Evolutionary conservation across 2,888 invertebrate genomes (phyloP).

Genomic region (Sicus ferrugineus): DNA sequence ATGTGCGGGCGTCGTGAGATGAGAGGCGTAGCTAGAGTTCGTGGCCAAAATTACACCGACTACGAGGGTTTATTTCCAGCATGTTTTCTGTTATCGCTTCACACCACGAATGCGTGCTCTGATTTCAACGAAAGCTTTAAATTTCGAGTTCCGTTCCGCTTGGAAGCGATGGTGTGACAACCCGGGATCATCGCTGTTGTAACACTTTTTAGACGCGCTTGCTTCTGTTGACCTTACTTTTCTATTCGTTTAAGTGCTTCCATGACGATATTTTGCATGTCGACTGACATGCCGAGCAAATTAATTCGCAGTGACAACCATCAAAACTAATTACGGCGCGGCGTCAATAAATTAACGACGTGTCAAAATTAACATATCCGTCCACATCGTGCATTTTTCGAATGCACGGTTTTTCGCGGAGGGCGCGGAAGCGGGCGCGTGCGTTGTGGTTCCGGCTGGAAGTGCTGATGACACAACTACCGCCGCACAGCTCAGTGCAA

Average conservation of each 20-base stretch:
- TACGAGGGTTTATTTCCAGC: no score
- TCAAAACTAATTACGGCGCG: conserved; percentile 61
- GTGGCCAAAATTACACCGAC: no score
- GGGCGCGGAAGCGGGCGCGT: neutral
- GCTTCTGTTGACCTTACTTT: neutral
- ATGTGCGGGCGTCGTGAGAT: no score
- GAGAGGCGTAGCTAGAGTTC: no score
- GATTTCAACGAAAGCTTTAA: no score
- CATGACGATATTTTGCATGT: neutral
- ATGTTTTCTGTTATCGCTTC: no score
- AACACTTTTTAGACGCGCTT: neutral
- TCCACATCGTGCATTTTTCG: conserved; percentile 49
- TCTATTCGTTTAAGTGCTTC: conserved; percentile 1
- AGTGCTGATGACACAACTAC: neutral
- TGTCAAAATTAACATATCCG: conserved; percentile 63
- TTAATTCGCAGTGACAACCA: conserved; percentile 62
- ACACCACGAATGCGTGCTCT: no score
- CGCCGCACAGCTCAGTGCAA: conserved; percentile 25
- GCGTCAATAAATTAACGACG: conserved; percentile 60
- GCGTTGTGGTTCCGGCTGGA: neutral
- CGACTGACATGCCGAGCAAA: conserved; percentile 59
- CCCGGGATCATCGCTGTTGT: neutral
- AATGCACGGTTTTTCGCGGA: conserved; percentile 14
- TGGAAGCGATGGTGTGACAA: neutral
- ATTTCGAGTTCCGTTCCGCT: no score